Percentiles rank a stretch among this genome's conserved stretches.
phyloP scores from a whole-genome alignment of 2,888 invertebrate genomes.

The Sminthurinus aureus region DNA sequence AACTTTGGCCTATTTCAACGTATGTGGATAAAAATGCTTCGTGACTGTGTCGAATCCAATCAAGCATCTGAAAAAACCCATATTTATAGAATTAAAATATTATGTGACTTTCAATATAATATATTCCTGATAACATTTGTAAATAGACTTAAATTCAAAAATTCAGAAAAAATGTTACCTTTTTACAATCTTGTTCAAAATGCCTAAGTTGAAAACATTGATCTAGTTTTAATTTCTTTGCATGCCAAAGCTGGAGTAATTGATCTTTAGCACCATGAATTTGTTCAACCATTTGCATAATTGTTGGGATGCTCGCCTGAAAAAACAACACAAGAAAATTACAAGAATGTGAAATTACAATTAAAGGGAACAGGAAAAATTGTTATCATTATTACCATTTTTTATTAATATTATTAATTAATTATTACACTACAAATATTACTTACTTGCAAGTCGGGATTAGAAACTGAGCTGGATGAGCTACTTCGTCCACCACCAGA shows the following conservation, averaged over 20 bases:
- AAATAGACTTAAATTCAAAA: no score
- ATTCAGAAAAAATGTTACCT: slow-evolving; percentile 67
- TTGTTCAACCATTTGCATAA: slow-evolving; percentile 83
- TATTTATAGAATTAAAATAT: neutral
- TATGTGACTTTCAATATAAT: neutral
- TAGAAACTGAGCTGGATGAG: slow-evolving; percentile 68
- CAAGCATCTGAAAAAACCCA: slow-evolving; percentile 78
- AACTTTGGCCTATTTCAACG: slow-evolving; percentile 94
- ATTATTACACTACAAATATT: neutral
- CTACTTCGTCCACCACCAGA: slow-evolving; percentile 76
- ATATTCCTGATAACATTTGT: neutral
- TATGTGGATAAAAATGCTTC: slow-evolving; percentile 95
- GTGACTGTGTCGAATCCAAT: slow-evolving; percentile 96
- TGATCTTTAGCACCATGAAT: slow-evolving; percentile 91
- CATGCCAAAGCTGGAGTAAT: slow-evolving; percentile 92
- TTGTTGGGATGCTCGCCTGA: slow-evolving; percentile 70
- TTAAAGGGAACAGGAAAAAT: neutral
- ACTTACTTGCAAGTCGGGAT: slow-evolving; percentile 69
- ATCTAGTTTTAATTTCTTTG: slow-evolving; percentile 91
- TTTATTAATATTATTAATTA: no score
- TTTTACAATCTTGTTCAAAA: slow-evolving; percentile 97
- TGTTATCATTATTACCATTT: no score
- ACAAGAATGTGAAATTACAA: neutral
- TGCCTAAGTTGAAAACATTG: slow-evolving; percentile 95
- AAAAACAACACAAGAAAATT: slow-evolving; percentile 35